Conservation (phyloP, 2,113 vertebrate genomes). For the Ahaetulla prasina region DNA sequence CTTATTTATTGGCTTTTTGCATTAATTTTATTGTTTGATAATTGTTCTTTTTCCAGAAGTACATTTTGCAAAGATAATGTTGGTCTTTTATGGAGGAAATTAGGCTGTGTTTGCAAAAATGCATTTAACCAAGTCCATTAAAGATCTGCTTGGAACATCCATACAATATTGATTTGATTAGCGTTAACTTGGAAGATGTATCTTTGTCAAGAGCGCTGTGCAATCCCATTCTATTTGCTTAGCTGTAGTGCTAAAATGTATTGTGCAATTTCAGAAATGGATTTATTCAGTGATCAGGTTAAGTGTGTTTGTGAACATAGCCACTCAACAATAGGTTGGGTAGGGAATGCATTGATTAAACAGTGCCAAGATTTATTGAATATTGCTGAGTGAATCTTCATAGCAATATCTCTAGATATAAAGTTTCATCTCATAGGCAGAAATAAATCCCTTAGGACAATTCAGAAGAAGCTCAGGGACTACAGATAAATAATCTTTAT, state of each 20-base stretch:
- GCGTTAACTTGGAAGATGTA: not conserved
- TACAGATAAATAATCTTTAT: not conserved
- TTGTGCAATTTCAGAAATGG: not conserved
- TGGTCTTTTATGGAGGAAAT: not conserved
- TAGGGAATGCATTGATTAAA: not conserved
- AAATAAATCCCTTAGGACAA: not conserved
- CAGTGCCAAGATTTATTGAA: not conserved
- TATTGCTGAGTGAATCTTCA: not conserved
- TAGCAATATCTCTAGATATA: not conserved
- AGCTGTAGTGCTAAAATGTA: not conserved
- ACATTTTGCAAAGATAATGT: not conserved
- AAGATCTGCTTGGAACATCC: not conserved
- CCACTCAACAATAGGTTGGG: not conserved
- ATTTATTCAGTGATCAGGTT: not conserved
- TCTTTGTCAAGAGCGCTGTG: not conserved
- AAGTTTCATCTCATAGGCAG: not conserved
- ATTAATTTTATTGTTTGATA: not conserved
- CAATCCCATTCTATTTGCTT: not conserved
- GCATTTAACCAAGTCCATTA: not conserved
- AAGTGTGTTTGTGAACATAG: not conserved
- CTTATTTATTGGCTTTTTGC: not conserved
- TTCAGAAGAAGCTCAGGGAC: not conserved
- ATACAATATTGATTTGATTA: not conserved
- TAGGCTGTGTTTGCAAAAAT: not conserved
- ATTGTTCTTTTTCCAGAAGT: not conserved